Conservation (phyloP, 2,888 invertebrate species). For the Actias luna region DNA sequence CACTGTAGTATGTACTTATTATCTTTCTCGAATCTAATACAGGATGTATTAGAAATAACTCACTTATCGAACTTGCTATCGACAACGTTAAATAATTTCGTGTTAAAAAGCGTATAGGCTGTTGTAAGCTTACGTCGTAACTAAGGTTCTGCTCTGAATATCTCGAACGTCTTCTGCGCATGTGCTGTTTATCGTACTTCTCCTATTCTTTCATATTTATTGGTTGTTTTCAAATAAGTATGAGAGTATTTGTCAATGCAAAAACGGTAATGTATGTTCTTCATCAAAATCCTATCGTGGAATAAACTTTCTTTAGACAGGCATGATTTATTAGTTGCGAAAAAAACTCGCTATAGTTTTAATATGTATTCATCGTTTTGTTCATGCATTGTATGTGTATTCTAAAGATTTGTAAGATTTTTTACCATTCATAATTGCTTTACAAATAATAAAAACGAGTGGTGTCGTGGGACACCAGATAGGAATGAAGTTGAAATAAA, state of each 20-base stretch:
- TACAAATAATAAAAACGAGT: too few species aligned
- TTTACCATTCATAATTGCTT: too few species aligned
- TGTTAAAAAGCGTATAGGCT: background rate
- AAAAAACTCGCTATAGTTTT: too few species aligned
- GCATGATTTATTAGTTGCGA: too few species aligned
- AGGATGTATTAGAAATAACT: too few species aligned
- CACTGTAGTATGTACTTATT: too few species aligned
- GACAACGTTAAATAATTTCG: background rate
- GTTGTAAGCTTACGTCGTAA: background rate
- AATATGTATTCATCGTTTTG: too few species aligned
- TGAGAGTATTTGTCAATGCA: background rate
- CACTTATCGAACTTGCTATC: background rate
- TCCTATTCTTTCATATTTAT: background rate
- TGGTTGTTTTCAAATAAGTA: background rate
- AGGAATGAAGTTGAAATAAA: too few species aligned
- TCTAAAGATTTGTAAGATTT: too few species aligned
- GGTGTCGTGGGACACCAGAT: too few species aligned
- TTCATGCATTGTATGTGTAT: too few species aligned
- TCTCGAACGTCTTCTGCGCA: background rate
- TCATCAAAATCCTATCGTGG: background rate
- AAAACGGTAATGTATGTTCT: background rate
- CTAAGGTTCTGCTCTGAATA: background rate
- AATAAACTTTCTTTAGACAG: background rate
- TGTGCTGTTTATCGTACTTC: background rate
- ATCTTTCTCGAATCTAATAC: too few species aligned